Base-by-base conservation (phyloP, 2,888 invertebrate genomes). In the Zaprionus bogoriensis region DNA sequence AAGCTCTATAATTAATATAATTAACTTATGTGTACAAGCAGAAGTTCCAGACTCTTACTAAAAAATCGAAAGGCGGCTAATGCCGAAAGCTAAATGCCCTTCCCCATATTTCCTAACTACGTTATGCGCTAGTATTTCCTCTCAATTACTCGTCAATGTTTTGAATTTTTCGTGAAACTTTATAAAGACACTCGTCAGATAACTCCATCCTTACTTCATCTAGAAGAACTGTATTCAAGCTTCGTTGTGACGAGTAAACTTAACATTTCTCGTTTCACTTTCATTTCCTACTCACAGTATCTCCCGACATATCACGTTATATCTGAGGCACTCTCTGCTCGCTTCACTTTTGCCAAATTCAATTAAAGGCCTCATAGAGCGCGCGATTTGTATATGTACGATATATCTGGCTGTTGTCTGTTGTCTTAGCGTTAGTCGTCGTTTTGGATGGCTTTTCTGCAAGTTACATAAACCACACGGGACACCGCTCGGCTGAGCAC, bases 331-430 rank as follows among this genome's bases (percentile, higher is more conserved):
- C 51, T 50, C 52, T 67, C 44, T 75, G 64, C 51, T 51, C 71
- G 51, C 27, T 38, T 75, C 46, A 44, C 45, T 61, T 71, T 76
- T 44, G 62, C 53, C 50, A 65, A 76, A 80, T 80, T 65, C 36
- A 76, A 76, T 76, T 72, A 79, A 76, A 64, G 44, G 62, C 64
- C 67, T 72, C 73, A 76, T 76, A 59, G 76, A 63, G 50, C 64
- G 53, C 62, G 57, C 51, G 52, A 68, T 57, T 59, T 60, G 58
- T 36, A 42, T 41, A 32, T 45, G n/a, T n/a, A n/a, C n/a, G n/a
- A 36, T 63, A 12, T 4, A 14, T 6, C 27, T 30, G 39, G 45
- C 7, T n/a, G 10, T 7, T 36, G 6, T 41, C 17, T 22, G 25
- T 42, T 14, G 48, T 38, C 42, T 30, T 32, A 50, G 27, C 36